Evolutionary conservation across 2,113 vertebrate genomes (phyloP), one percentile per base, ranked within the genome.

Genomic region (Triplophysa dalaica): DNA sequence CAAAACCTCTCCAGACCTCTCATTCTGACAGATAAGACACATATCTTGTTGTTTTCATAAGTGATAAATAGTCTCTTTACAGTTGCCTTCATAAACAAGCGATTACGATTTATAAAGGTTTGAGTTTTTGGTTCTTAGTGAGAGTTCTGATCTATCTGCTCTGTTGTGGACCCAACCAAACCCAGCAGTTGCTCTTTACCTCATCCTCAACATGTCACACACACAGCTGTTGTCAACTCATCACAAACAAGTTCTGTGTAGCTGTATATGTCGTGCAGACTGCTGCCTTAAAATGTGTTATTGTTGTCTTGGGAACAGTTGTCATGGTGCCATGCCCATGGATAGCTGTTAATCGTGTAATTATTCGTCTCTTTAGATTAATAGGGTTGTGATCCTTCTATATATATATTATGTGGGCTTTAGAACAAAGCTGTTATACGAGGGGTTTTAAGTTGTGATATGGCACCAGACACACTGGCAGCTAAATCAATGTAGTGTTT

Each of bases 201-300:
- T 81, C 74, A 78, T 77, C 52, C 33, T 78, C 48, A 68, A 58
- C 66, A 78, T 81, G 75, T 68, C 78, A 50, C 79, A 67, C 56
- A 63, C 24, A 50, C 58, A 29, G 58, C 64, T 63, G 56, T 60
- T 48, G 13, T 60, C 61, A 72, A 54, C 33, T 14, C 61, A 19
- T 78, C 81, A 77, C 26, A 50, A 19, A 22, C 19, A 69, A 16
- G 24, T 58, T 82, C 86, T 87, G 89, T 85, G 76, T 83, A 78
- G 65, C 84, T 77, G 54, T 69, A 38, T 73, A 80, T 75, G 73
- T 61, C 60, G 61, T 61, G 21, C 54, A 33, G 21, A 58, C 48
- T 58, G 17, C 75, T 22, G 75, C 4, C 21, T 50, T 41, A 19
- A 24, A 64, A 38, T 54, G 58, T 68, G 45, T 74, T 75, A 41